Conservation (phyloP, 2,797 vertebrate genomes). For the Heliangelus exortis region DNA sequence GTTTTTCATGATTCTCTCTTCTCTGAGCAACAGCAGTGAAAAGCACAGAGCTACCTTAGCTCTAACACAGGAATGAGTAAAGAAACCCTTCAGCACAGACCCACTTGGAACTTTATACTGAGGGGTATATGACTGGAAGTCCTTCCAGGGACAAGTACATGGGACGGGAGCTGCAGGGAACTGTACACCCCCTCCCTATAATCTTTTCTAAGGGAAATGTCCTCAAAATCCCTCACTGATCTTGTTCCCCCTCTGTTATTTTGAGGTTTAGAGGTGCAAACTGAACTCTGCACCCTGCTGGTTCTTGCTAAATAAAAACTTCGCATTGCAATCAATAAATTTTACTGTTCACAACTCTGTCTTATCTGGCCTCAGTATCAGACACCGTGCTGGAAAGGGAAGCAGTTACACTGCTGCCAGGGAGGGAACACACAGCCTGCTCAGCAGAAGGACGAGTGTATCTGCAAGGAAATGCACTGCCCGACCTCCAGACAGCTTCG, state of each 20-base stretch:
- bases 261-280: not conserved
- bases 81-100: not conserved
- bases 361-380: not conserved
- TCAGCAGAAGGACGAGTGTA: not conserved
- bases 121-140: not conserved
- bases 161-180: not conserved
- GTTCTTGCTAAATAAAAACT: not conserved
- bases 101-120: not conserved
- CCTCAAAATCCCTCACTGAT: not conserved
- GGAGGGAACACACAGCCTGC: not conserved
- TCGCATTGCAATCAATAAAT: not conserved
- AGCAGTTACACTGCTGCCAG: not conserved
- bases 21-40: not conserved
- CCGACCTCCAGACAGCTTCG: not conserved
- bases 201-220: not conserved
- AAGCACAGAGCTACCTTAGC: not conserved
- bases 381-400: not conserved
- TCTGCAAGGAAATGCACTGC: not conserved
- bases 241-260: too few species aligned
- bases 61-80: not conserved
- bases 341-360: not conserved
- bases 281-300: accelerated
- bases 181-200: not conserved
- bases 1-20: not conserved
- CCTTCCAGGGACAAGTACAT: not conserved